Conservation (phyloP, 2,113 vertebrate genomes). For the Galemys pyrenaicus region DNA sequence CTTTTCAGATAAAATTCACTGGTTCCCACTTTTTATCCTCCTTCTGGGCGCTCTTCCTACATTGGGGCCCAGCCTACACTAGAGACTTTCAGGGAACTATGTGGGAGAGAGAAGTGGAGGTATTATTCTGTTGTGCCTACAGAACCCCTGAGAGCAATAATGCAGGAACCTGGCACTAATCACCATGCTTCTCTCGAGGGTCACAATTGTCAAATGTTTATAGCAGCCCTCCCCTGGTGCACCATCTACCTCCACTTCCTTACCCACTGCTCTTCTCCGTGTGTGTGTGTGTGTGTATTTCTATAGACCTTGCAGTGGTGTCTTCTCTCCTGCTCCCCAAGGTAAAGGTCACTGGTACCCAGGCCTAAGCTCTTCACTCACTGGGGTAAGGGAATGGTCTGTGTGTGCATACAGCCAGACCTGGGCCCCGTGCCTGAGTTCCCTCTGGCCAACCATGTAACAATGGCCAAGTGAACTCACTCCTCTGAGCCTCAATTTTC, state of each 20-base stretch:
- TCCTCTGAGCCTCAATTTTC: background rate
- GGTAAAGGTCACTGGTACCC: background rate
- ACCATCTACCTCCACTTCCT: background rate
- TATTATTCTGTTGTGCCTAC: background rate
- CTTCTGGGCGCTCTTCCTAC: fast-evolving
- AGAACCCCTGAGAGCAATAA: background rate
- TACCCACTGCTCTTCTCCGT: background rate
- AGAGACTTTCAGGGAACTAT: background rate
- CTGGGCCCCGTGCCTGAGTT: background rate
- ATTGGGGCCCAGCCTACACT: background rate
- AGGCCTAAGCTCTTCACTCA: background rate
- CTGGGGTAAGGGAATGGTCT: background rate
- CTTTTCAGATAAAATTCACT: background rate
- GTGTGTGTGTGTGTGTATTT: background rate
- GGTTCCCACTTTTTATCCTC: background rate
- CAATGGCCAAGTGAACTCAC: background rate
- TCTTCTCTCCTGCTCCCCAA: background rate
- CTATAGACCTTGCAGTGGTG: background rate
- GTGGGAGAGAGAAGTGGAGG: background rate
- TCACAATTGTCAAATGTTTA: background rate
- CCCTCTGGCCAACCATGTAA: background rate
- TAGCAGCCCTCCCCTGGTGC: fast-evolving
- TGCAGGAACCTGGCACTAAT: background rate
- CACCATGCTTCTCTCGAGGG: background rate
- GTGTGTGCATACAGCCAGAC: background rate